Base-by-base conservation (phyloP, 2,113 vertebrate species). In the Lepisosteus osseus region DNA sequence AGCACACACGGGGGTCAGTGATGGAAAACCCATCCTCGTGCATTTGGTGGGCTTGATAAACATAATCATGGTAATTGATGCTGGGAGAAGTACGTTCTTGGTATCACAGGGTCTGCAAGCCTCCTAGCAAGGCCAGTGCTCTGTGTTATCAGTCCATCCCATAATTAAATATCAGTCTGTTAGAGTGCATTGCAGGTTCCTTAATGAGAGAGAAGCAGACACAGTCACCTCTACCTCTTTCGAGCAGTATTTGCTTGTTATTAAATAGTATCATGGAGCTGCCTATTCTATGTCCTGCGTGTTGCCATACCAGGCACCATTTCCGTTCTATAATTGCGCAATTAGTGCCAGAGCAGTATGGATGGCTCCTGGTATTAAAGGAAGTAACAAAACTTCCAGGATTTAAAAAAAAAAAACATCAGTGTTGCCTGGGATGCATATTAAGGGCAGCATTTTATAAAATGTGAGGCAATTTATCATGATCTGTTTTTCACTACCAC, bases 261-360 rank as follows among this genome's bases (percentile, higher is more conserved):
- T 91, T 91, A 90, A 94, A 93, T 90, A 93, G 90, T 92, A 90
- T 92, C 92, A 93, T 91, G 88, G 88, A 90, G 88, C 89, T 90
- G 83, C 89, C 85, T 91, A 88, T 87, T 87, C 90, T 90, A 90
- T 88, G 86, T 85, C 68, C 79, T 74, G 73, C 76, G 78, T 84
- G 85, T 94, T 90, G 90, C 92, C 91, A 94, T 92, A 89, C 90
- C 93, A 89, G 84, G 86, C 85, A 92, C 91, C 86, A 93, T 94
- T 96, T 97, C 94, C 92, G 91, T 93, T 95, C 96, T 94, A 94
- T 98, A 97, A 99, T 97, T 96, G 94, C 93, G 87, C 95, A 99
- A 97, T 98, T 99, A 98, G 95, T 95, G 92, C 90, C 92, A 92
- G 88, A 82, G 91, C 95, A 97, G 94, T 92, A 90, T 91, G 85